Evolutionary conservation across 2,797 vertebrate genomes (phyloP).

Genomic region (Podarcis siculus): DNA sequence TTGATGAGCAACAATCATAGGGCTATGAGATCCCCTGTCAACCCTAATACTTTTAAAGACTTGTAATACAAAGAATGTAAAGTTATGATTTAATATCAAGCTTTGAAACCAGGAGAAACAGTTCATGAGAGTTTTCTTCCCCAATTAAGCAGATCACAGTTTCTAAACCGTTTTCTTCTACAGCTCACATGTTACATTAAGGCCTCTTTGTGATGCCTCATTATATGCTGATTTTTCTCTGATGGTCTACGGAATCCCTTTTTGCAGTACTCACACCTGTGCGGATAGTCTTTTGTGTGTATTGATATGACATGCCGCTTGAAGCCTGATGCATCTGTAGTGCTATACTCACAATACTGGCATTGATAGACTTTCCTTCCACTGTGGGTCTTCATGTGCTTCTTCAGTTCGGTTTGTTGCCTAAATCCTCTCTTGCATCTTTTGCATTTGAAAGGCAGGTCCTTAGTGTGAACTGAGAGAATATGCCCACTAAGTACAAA

Average conservation of each 20-base stretch:
- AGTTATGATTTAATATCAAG: slow-evolving; percentile 80
- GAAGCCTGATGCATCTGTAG: slow-evolving; percentile 97
- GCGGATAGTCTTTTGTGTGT: slow-evolving; percentile 98
- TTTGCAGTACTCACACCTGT: slow-evolving; percentile 97
- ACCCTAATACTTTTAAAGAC: slow-evolving; percentile 81
- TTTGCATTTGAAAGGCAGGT: slow-evolving; percentile 89
- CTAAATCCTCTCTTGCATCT: slow-evolving; percentile 94
- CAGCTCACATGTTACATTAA: slow-evolving; percentile 72
- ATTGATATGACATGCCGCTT: slow-evolving; percentile 98
- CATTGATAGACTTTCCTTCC: slow-evolving; percentile 98
- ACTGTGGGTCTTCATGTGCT: slow-evolving; percentile 99
- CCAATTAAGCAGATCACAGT: slow-evolving; percentile 68
- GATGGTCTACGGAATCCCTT: slow-evolving; percentile 96
- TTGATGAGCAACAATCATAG: slow-evolving; percentile 73
- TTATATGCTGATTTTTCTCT: slow-evolving; percentile 98
- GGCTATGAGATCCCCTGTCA: slow-evolving; percentile 71
- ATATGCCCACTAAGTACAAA: slow-evolving; percentile 97
- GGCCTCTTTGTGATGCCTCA: slow-evolving; percentile 97
- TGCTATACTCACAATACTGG: slow-evolving; percentile 98
- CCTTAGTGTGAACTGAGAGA: slow-evolving; percentile 96
- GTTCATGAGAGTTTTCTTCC: slow-evolving; percentile 78
- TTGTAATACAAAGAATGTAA: slow-evolving; percentile 83
- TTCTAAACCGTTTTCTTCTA: slow-evolving; percentile 64
- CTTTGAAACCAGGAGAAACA: slow-evolving; percentile 84
- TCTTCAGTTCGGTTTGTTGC: slow-evolving; percentile 94